phyloP scores from a whole-genome alignment of 2,797 vertebrate species.

The Ptychobarbus kaznakovi region DNA sequence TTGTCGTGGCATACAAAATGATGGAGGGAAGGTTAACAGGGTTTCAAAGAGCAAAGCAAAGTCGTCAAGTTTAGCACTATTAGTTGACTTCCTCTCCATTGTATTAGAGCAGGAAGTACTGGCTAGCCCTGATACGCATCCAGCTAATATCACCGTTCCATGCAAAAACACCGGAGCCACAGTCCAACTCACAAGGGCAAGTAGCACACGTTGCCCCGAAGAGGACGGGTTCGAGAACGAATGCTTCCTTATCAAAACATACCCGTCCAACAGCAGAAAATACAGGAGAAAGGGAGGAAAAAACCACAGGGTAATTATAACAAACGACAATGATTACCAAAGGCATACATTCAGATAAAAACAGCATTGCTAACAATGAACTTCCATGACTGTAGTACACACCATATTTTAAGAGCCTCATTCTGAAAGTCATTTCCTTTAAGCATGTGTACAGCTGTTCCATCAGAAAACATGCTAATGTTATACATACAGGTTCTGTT shows the following conservation, averaged over 20 bases:
- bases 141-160: conserved; percentile 65
- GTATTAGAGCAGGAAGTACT: conserved; percentile 83
- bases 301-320: conserved; percentile 60
- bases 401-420: conserved; percentile 58
- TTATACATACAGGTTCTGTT: conserved; percentile 16
- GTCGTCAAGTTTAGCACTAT: conserved; percentile 67
- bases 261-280: conserved; percentile 69
- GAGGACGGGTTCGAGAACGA: conserved; percentile 70
- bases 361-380: conserved; percentile 28
- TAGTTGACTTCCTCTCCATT: conserved; percentile 80
- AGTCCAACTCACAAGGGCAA: conserved; percentile 55
- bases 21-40: conserved; percentile 49
- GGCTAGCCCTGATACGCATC: conserved; percentile 79
- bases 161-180: conserved; percentile 63
- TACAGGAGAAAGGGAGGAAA: conserved; percentile 68
- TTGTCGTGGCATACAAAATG: conserved; percentile 42
- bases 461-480: conserved; percentile 30
- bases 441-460: conserved; percentile 30
- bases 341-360: conserved; percentile 22
- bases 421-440: conserved; percentile 58
- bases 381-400: conserved; percentile 49
- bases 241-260: conserved; percentile 77
- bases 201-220: conserved; percentile 53
- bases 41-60: conserved; percentile 47
- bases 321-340: conserved; percentile 58